Percentiles rank a stretch among this genome's conserved stretches.
These are phyloP conservation scores for Pseudorasbora parva DNA, from an alignment of 2,113 vertebrate species.

Conservation along the genomic window DNA sequence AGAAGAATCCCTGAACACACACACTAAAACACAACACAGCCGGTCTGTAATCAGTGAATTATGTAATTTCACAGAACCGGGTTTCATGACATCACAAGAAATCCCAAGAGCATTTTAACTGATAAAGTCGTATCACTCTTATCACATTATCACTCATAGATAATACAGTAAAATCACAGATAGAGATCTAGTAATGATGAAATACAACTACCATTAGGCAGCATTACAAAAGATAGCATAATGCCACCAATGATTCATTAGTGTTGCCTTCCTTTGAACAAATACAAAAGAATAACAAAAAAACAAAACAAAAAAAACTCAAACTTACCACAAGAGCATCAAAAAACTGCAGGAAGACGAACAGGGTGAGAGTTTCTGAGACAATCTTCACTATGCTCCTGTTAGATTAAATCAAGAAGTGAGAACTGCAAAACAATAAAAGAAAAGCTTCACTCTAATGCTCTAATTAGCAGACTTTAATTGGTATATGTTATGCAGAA, in stretches of 20 bases:
- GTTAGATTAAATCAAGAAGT: conserved; percentile 38
- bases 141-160: background rate
- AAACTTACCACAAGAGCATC: conserved; percentile 73
- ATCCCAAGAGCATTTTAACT: background rate
- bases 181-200: background rate
- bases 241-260: background rate
- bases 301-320: too few relatives aligned
- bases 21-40: conserved; percentile 71
- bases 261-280: background rate
- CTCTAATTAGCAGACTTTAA: background rate
- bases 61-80: background rate
- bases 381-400: conserved; percentile 71
- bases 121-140: background rate
- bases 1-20: conserved; percentile 81
- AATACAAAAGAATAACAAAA: too few relatives aligned
- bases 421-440: background rate
- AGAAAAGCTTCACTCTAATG: conserved; percentile 3
- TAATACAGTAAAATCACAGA: background rate
- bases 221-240: background rate
- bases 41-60: background rate
- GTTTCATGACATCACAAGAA: background rate
- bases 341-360: conserved; percentile 72
- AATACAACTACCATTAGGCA: background rate
- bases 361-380: conserved; percentile 65
- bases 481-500: background rate